Base-by-base conservation (phyloP, 2,888 invertebrate species). In the Uloborus plumipes region DNA sequence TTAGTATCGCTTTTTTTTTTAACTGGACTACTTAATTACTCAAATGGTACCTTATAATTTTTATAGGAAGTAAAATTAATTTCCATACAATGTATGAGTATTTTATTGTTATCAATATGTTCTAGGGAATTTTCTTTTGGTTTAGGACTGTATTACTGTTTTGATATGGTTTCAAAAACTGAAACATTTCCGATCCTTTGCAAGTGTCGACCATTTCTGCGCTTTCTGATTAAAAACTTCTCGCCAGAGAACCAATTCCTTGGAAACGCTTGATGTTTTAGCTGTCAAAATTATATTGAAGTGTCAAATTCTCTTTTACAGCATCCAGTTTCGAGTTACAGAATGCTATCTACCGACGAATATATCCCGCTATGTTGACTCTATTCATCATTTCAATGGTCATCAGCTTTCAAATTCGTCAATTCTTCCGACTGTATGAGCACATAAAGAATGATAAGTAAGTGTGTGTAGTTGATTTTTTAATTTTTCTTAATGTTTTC, bases 391-490 rank as follows among this genome's bases (percentile, higher is more conserved):
- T 94, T 70, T 90, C 92, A 71, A 92, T 92, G 69, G 92, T 97
- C 85, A 91, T 95, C 75, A 92, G 92, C 85, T 94, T 97, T 88
- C 96, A 99, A 92, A 93, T 97, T 78, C 93, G 94, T 76, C 98
- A 99, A 89, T 96, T 99, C 90, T 93, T 93, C 87, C 95, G 96
- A 88, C 91, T 99, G 20, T 98, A 98, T 89, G 96, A 98, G 89
- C 98, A 98, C 90, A 99, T 99, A 88, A 98, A 98, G 90, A 99
- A 99, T 90, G 99, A 99, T 90, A 99, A 98, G 91, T 98, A 87
- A 88, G 89, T 86, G 59, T 26, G 13, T 66, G 64, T 75, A 26
- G 13, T 22, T 61, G 50, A 13, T 47, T 62, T 15, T 61, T 18
- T 61, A 39, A n/a, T 55, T 18, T 55, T 9, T 1, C 16, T 18